These are phyloP conservation scores for Trichogramma pretiosum DNA, from an alignment of 1,140 invertebrate species.

Conservation along the genomic window DNA sequence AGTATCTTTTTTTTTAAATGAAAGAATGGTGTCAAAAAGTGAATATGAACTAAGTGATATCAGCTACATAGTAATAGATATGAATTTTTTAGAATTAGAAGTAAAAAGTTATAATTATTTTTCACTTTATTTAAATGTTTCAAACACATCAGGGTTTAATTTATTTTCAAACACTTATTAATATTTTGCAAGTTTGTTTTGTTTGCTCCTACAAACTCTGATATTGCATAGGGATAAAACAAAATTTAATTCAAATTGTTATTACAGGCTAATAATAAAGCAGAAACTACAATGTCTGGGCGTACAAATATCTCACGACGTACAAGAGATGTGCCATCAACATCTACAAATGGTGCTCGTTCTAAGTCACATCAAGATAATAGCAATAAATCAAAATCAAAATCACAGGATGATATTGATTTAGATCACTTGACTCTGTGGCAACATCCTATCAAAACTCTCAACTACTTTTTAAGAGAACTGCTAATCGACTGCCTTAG, in stretches of 20 bases:
- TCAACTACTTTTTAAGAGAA: slow-evolving; percentile 79
- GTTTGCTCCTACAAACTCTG: not conserved
- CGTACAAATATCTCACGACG: slow-evolving; percentile 34
- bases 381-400: slow-evolving; percentile 20
- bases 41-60: slow-evolving; percentile 12
- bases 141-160: not conserved
- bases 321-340: slow-evolving; percentile 31
- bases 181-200: not conserved
- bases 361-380: slow-evolving; percentile 21
- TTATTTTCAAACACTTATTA: slow-evolving; percentile 3
- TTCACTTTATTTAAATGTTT: not conserved
- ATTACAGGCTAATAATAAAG: slow-evolving; percentile 33
- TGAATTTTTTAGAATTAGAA: slow-evolving; percentile 22
- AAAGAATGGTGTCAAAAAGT: slow-evolving; percentile 3
- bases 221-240: not conserved
- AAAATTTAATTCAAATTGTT: slow-evolving; percentile 1
- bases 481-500: slow-evolving; percentile 52
- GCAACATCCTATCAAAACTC: slow-evolving; percentile 72
- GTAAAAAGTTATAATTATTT: slow-evolving; percentile 8
- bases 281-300: slow-evolving; percentile 32
- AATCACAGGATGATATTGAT: slow-evolving; percentile 35
- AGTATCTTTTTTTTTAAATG: slow-evolving; percentile 1
- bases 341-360: slow-evolving; percentile 34
- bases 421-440: slow-evolving; percentile 71
- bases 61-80: slow-evolving; percentile 23